These are phyloP conservation scores for Orchesella flavescens DNA, from an alignment of 2,888 invertebrate genomes.

Conservation along the genomic window DNA sequence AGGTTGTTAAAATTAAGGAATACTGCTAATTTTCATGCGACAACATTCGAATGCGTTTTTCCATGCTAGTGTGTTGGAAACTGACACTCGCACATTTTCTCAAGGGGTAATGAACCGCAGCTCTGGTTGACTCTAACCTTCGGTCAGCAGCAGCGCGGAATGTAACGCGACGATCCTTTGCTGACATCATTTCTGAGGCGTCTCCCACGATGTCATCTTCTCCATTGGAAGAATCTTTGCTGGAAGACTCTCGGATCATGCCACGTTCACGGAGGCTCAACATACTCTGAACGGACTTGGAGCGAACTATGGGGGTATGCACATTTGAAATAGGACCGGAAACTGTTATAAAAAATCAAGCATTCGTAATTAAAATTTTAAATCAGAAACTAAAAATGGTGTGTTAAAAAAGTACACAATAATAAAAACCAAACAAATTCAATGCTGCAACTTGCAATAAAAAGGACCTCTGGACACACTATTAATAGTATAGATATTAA, in stretches of 20 bases:
- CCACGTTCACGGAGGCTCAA: slow-evolving; percentile 67
- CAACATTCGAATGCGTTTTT: slow-evolving; percentile 70
- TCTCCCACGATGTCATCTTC: slow-evolving; percentile 68
- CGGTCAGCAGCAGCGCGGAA: slow-evolving; percentile 68
- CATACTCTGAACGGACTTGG: slow-evolving; percentile 71
- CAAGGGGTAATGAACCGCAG: slow-evolving; percentile 62
- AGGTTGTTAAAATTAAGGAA: not conserved
- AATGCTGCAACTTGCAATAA: not conserved
- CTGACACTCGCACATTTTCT: slow-evolving; percentile 71
- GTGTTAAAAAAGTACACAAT: not conserved
- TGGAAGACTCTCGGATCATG: slow-evolving; percentile 65
- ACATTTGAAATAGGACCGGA: slow-evolving; percentile 66
- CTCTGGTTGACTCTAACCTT: slow-evolving; percentile 68
- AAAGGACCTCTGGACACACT: no score
- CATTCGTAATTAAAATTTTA: slow-evolving; percentile 11
- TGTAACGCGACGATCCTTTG: slow-evolving; percentile 70
- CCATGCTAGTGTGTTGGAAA: slow-evolving; percentile 68
- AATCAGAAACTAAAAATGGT: slow-evolving; percentile 2
- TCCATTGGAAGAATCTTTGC: slow-evolving; percentile 68
- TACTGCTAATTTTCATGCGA: slow-evolving; percentile 69
- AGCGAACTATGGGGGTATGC: slow-evolving; percentile 69
- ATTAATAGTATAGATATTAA: no score
- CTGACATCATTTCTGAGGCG: slow-evolving; percentile 66
- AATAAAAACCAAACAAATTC: not conserved
- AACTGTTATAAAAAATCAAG: slow-evolving; percentile 57